Evolutionary conservation across 2,113 vertebrate species (phyloP).

Genomic region (Chrysochloris asiatica): DNA sequence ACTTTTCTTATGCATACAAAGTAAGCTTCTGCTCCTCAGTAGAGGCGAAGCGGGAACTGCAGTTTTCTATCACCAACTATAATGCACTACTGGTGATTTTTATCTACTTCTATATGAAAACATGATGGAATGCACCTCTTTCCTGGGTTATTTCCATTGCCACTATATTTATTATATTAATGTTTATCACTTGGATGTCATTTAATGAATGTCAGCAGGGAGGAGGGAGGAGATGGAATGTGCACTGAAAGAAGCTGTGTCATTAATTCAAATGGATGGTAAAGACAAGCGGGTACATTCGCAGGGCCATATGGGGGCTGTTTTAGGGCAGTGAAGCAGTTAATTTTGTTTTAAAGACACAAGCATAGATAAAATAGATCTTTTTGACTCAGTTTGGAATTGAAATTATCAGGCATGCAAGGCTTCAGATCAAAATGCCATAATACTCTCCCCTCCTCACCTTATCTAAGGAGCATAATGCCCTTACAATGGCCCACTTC

Average conservation of each 20-base stretch:
- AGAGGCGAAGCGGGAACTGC: not conserved
- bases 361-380: constrained; percentile 55
- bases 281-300: constrained; percentile 18
- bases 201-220: constrained; percentile 59
- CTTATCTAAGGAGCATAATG: constrained; percentile 65
- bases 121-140: constrained; percentile 56
- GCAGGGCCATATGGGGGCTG: constrained; percentile 47
- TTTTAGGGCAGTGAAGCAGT: constrained; percentile 55
- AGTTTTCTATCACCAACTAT: constrained; percentile 20
- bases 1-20: constrained; percentile 5
- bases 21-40: not conserved
- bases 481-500: constrained; percentile 78
- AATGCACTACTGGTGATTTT: constrained; percentile 65
- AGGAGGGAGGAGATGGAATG: constrained; percentile 38
- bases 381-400: constrained; percentile 60
- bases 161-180: constrained; percentile 71
- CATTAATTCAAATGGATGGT: constrained; percentile 60
- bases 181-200: constrained; percentile 72
- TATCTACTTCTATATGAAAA: constrained; percentile 67
- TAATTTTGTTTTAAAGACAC: constrained; percentile 70
- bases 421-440: constrained; percentile 62
- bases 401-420: constrained; percentile 70
- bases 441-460: constrained; percentile 27
- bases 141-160: constrained; percentile 61
- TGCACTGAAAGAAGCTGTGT: constrained; percentile 26